These are phyloP conservation scores for Rotaria magnacalcarata DNA, from an alignment of 2,888 invertebrate species.

Conservation along the genomic window DNA sequence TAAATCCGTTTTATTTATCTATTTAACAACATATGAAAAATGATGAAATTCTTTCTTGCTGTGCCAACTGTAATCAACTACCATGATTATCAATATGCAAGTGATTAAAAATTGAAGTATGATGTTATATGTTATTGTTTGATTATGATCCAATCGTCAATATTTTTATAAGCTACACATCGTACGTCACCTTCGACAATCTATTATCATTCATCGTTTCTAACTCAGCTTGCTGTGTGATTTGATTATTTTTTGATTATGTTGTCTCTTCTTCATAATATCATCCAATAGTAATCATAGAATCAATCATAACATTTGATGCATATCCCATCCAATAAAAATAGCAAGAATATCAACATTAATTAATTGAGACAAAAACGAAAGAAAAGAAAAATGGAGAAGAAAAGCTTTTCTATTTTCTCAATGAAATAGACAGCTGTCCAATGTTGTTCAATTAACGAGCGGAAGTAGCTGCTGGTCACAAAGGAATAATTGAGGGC, in stretches of 20 bases:
- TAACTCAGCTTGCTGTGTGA: constrained; percentile 8
- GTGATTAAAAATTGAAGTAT: constrained; percentile 24
- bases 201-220: constrained; percentile 25
- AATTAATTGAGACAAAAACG: neutral
- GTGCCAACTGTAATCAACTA: neutral
- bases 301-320: neutral
- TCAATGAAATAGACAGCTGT: constrained; percentile 20
- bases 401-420: neutral
- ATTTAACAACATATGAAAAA: neutral
- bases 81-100: constrained; percentile 16
- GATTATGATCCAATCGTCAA: constrained; percentile 26
- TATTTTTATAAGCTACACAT: neutral
- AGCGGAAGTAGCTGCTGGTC: constrained; percentile 21
- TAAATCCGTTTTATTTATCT: no score
- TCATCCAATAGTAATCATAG: constrained; percentile 24
- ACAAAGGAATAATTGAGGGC: constrained; percentile 13
- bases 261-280: neutral
- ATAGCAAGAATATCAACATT: constrained; percentile 1
- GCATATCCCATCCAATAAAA: neutral
- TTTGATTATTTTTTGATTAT: constrained; percentile 29
- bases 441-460: constrained; percentile 6
- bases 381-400: neutral
- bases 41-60: neutral
- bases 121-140: neutral
- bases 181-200: constrained; percentile 18